These are phyloP conservation scores for Pristionchus arcanus DNA, from an alignment of 2,888 invertebrate species.

Conservation along the genomic window DNA sequence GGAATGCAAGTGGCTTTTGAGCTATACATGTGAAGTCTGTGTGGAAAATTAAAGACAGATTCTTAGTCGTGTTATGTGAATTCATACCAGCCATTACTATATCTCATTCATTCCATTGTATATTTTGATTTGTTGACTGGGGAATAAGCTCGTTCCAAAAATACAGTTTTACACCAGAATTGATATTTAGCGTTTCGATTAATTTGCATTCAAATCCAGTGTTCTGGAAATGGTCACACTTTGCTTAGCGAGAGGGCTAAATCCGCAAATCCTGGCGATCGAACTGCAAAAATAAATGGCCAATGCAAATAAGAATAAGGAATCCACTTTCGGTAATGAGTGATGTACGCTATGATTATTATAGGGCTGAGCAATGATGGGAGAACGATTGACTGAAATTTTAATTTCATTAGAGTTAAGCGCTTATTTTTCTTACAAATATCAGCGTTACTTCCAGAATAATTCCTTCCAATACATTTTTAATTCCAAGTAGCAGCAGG, in stretches of 20 bases:
- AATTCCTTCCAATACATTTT: not conserved
- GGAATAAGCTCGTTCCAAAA: too few species aligned
- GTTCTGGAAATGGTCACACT: not conserved
- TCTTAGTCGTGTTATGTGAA: too few species aligned
- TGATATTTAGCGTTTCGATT: too few species aligned
- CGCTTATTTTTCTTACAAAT: too few species aligned
- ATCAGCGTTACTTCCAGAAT: not conserved
- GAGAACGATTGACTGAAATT: not conserved
- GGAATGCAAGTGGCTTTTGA: too few species aligned
- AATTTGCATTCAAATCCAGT: not conserved
- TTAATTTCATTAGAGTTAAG: too few species aligned
- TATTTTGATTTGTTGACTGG: too few species aligned
- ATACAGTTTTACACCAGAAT: too few species aligned
- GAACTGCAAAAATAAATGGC: not conserved
- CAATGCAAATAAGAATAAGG: not conserved
- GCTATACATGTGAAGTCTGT: too few species aligned
- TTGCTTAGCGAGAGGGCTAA: not conserved
- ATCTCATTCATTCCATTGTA: too few species aligned
- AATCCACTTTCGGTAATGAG: not conserved
- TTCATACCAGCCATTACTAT: too few species aligned
- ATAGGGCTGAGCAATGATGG: not conserved
- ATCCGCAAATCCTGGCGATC: not conserved
- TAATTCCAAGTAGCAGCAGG: not conserved
- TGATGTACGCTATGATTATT: not conserved
- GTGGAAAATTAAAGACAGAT: too few species aligned